A percentile compares a stretch with the other conserved stretches of the same genome.
phyloP scores from a whole-genome alignment of 2,888 invertebrate genomes.

The Crossocerus cetratus region DNA sequence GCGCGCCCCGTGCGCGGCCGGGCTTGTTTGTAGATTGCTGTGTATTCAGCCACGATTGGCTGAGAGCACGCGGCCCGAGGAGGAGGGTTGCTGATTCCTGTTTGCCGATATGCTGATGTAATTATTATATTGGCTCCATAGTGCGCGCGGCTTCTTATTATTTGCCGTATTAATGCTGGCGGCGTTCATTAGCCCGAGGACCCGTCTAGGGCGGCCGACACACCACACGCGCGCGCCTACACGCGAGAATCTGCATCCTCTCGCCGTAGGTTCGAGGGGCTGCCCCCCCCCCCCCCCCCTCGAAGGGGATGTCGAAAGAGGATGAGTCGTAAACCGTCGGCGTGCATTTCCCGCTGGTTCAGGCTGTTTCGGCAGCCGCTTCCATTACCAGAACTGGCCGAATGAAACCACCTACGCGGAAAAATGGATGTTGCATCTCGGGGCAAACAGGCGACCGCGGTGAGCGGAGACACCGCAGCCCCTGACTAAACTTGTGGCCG shows the following conservation, averaged over 20 bases:
- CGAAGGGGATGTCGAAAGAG: slow-evolving; percentile 20
- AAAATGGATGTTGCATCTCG: slow-evolving; percentile 49
- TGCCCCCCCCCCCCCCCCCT: not conserved
- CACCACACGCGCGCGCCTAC: not conserved
- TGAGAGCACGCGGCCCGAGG: slow-evolving; percentile 41
- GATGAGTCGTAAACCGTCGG: slow-evolving; percentile 30
- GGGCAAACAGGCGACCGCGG: slow-evolving; percentile 53
- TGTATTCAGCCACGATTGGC: slow-evolving; percentile 45
- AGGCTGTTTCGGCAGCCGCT: slow-evolving; percentile 39
- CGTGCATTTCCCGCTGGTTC: slow-evolving; percentile 45
- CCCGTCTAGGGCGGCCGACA: slow-evolving; percentile 26
- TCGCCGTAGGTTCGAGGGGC: not conserved
- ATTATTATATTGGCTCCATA: slow-evolving; percentile 75
- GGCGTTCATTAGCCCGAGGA: slow-evolving; percentile 62
- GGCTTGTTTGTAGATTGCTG: slow-evolving; percentile 56
- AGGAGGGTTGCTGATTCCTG: slow-evolving; percentile 71
- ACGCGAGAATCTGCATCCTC: not conserved
- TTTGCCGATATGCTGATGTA: slow-evolving; percentile 77
- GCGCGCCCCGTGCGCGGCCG: slow-evolving; percentile 7
- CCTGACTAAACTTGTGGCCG: too few species aligned
- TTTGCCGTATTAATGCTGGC: slow-evolving; percentile 65
- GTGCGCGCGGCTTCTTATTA: slow-evolving; percentile 62
- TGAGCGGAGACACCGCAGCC: too few species aligned
- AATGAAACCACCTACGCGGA: slow-evolving; percentile 46
- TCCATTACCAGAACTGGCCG: slow-evolving; percentile 44